Evolutionary conservation across 2,888 invertebrate species (phyloP).

Genomic region (Apodemia mormo): DNA sequence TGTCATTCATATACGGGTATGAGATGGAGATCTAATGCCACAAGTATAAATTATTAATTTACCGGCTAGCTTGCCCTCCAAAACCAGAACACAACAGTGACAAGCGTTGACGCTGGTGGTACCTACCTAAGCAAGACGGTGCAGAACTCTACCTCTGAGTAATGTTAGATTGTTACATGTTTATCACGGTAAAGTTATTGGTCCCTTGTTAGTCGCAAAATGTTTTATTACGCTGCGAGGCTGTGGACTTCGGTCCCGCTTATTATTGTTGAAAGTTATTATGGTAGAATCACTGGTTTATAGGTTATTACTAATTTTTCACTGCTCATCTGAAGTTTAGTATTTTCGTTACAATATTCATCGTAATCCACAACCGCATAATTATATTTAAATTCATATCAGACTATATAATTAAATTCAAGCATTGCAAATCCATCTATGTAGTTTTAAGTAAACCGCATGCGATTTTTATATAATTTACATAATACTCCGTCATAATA

Average conservation of each 20-base stretch:
- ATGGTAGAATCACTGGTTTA: too few species aligned
- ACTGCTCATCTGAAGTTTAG: too few species aligned
- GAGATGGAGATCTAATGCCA: neutral
- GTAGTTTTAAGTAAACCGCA: neutral
- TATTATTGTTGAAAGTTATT: too few species aligned
- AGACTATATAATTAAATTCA: neutral
- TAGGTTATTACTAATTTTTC: too few species aligned
- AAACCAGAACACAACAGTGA: neutral
- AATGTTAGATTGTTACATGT: neutral
- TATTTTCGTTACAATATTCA: too few species aligned
- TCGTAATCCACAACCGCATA: too few species aligned
- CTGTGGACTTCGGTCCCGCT: too few species aligned
- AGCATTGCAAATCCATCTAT: neutral
- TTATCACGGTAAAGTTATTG: too few species aligned
- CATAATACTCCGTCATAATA: neutral
- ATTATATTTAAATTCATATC: neutral
- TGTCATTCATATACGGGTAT: neutral
- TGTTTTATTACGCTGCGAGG: too few species aligned
- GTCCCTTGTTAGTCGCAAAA: too few species aligned
- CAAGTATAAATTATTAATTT: neutral
- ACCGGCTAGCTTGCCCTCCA: neutral
- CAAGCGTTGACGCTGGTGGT: neutral
- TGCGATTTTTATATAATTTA: neutral
- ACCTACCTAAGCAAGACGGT: neutral
- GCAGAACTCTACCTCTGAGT: neutral